phyloP scores from a whole-genome alignment of 2,888 invertebrate genomes.

The Gymnoscelis rufifasciata region DNA sequence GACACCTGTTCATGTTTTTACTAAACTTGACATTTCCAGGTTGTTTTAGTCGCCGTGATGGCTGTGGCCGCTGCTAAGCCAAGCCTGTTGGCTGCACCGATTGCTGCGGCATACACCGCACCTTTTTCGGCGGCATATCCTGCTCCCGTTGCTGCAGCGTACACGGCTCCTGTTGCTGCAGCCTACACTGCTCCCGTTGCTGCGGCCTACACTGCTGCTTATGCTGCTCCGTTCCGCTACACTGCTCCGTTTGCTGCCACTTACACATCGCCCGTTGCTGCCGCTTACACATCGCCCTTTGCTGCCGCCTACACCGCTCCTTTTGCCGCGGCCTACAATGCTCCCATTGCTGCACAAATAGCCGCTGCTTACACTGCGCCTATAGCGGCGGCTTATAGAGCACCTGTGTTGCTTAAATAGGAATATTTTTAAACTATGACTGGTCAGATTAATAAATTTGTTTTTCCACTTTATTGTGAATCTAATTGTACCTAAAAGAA shows the following conservation, averaged over 20 bases:
- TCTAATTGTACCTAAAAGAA: no score
- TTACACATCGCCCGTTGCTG: slow-evolving; percentile 41
- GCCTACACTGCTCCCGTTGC: slow-evolving; percentile 42
- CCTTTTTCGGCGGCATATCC: slow-evolving; percentile 35
- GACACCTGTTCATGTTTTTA: background rate
- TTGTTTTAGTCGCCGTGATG: slow-evolving; percentile 56
- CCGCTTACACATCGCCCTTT: slow-evolving; percentile 40
- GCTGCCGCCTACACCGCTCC: slow-evolving; percentile 43
- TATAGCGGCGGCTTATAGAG: slow-evolving; percentile 45
- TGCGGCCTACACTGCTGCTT: slow-evolving; percentile 44
- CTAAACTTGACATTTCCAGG: slow-evolving; percentile 35
- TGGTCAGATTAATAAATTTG: no score
- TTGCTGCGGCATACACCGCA: slow-evolving; percentile 20
- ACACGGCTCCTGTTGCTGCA: slow-evolving; percentile 32
- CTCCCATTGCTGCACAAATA: slow-evolving; percentile 38
- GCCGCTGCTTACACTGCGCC: slow-evolving; percentile 40
- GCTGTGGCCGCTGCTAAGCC: slow-evolving; percentile 65
- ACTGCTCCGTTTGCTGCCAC: slow-evolving; percentile 41
- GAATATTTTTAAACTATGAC: background rate
- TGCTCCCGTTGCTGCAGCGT: slow-evolving; percentile 41
- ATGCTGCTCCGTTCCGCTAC: slow-evolving; percentile 41
- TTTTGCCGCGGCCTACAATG: slow-evolving; percentile 39
- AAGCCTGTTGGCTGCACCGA: slow-evolving; percentile 28
- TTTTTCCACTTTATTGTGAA: no score
- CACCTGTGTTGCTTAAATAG: slow-evolving; percentile 15